These are phyloP conservation scores for Sepioteuthis lessoniana DNA, from an alignment of 2,888 invertebrate genomes.

Conservation along the genomic window DNA sequence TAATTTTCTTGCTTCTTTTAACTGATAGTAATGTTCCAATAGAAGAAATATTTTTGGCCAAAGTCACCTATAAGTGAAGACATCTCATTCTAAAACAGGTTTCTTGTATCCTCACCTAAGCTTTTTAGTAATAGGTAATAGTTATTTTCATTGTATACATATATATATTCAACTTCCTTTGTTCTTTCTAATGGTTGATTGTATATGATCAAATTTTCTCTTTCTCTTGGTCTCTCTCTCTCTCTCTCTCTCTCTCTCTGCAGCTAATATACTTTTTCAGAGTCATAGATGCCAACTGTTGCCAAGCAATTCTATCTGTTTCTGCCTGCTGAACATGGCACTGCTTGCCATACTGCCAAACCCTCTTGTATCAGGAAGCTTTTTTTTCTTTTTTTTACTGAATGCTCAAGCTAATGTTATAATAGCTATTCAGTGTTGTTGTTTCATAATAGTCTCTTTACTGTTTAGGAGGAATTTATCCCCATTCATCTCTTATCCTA, in stretches of 20 bases:
- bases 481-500: not conserved
- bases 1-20: too few relatives aligned
- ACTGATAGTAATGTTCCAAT: too few relatives aligned
- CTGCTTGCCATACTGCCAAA: not conserved
- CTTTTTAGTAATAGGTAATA: too few relatives aligned
- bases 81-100: too few relatives aligned
- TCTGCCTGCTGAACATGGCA: not conserved
- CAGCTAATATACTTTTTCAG: not conserved
- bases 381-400: too few relatives aligned
- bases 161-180: not conserved
- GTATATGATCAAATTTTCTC: not conserved
- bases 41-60: too few relatives aligned
- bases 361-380: not conserved
- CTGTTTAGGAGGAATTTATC: not conserved
- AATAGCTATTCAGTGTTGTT: not conserved
- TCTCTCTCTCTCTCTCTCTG: too few relatives aligned
- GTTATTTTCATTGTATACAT: not conserved
- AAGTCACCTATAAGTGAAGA: too few relatives aligned
- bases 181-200: not conserved
- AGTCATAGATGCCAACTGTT: not conserved
- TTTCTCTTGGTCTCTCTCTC: too few relatives aligned
- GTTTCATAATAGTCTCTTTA: not conserved
- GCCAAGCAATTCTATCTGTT: not conserved
- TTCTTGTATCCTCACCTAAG: too few relatives aligned
- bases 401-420: not conserved